Base-by-base conservation (phyloP, 2,888 invertebrate species). In the Caenorhabditis afra region DNA sequence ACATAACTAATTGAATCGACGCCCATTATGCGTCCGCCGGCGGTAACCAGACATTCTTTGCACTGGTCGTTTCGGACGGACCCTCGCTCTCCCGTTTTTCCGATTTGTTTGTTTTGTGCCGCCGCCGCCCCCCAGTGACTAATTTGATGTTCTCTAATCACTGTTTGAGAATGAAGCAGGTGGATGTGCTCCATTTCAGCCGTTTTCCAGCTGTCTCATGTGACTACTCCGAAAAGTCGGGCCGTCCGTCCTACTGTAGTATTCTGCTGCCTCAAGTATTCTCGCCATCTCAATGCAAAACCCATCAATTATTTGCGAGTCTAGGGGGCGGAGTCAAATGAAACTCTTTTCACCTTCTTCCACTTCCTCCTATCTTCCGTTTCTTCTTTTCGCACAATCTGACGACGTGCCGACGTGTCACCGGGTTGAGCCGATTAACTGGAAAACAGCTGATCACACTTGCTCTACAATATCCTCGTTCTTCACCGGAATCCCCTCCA, bases 131-230 rank as follows among this genome's bases (percentile, higher is more conserved):
- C 37, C n/a, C 50, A 41, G 16, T 39, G 22, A 67, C 57, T 57
- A 67, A 67, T 58, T 50, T 39, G 50, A 67, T 67, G 67, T 67
- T 67, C 58, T 67, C 50, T 65, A 65, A 65, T 65, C 53, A 50
- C 41, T 67, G 57, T 58, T 58, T 41, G 50, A 18, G 14, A 7
- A 29, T 29, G 29, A 16, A 50, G 23, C 67, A 67, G 67, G 67
- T 67, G 67, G 49, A 58, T 67, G 58, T 18, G 11, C 35, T 20
- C 50, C 23, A 50, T 62, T 57, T 41, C 41, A 37, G 18, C 35
- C 18, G 12, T 23, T 44, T 61, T 64, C 35, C 66, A 58, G 49
- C 58, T 57, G 67, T 29, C 29, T 29, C 29, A 29, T 29, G 49
- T 65, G 65, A 65, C 44, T 44, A 3, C 29, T 29, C 29, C 22